Evolutionary conservation across 2,113 vertebrate species (phyloP), one percentile per base, ranked within the genome.

Genomic region (Hystrix cristata): DNA sequence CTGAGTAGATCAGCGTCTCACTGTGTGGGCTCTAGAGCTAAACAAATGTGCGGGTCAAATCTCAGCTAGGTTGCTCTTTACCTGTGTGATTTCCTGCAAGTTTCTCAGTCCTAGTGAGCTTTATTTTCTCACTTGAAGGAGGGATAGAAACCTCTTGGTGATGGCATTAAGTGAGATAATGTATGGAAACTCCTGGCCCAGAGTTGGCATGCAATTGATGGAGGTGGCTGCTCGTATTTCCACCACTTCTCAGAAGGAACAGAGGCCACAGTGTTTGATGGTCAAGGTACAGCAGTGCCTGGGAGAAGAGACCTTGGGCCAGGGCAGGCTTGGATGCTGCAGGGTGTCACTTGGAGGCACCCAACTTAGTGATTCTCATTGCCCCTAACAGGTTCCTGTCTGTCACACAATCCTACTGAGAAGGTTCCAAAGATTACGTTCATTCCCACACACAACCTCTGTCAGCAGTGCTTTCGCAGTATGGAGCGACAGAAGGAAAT

Each of bases 341-440:
- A 51, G 55, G 65, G 29, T 80, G 3, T 29, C 31, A 76, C 38
- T 38, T 38, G 38, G 38, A 25, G 21, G 5, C 23, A 55, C 76
- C 25, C 31, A 79, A 10, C 11, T 1, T 14, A 48, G 71, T 27
- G 53, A 55, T 62, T 79, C 94, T 92, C 15, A 55, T 62, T 67
- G 71, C 38, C 83, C 74, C n/a, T 48, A 62, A 51, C 43, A 90
- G 95, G 83, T 62, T 96, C 82, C 88, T 84, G 48, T 92, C 90
- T 72, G 48, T 96, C 89, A 95, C 87, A 94, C 60, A 85, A 82
- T 95, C 90, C 85, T 89, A 38, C 84, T 8, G 57, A 91, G 90
- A 96, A 87, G 74, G 31, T 91, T 96, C 74, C 80, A 46, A 57
- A 97, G 94, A 95, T 95, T 74, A 90, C 94, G 29, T n/a, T 82